Evolutionary conservation across 2,888 invertebrate genomes (phyloP), one percentile per base, ranked within the genome.

Genomic region (Timema cristinae): DNA sequence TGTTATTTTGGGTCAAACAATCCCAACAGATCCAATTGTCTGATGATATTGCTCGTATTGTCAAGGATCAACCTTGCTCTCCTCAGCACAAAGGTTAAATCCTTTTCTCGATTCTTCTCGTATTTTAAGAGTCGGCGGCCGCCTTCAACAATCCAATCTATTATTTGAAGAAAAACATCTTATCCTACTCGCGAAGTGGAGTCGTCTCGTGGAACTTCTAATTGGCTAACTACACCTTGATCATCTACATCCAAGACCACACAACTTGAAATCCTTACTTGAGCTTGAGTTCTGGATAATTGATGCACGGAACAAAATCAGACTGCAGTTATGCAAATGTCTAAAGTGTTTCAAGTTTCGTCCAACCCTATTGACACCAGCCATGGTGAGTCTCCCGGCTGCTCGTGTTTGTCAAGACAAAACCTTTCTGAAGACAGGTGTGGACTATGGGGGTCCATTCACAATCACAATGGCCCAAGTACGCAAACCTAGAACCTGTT

Each of bases 401-500:
- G n/a, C n/a, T n/a, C n/a, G n/a, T n/a, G n/a, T n/a, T n/a, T n/a
- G n/a, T n/a, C n/a, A n/a, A n/a, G n/a, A n/a, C n/a, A n/a, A n/a
- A n/a, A n/a, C n/a, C n/a, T n/a, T n/a, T n/a, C n/a, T n/a, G n/a
- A n/a, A n/a, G n/a, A n/a, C n/a, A n/a, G n/a, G n/a, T n/a, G n/a
- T n/a, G n/a, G n/a, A n/a, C n/a, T n/a, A n/a, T n/a, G n/a, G n/a
- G n/a, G n/a, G n/a, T n/a, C n/a, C n/a, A n/a, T n/a, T n/a, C n/a
- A n/a, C n/a, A n/a, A n/a, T n/a, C n/a, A n/a, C n/a, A n/a, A n/a
- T n/a, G n/a, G 70, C 73, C 50, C 67, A 68, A 10, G 68, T 73
- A 7, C 61, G 78, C 72, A 73, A 73, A 13, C 51, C 72, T 6
- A 72, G 73, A 50, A 51, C 69, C 32, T 73, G 73, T 5, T 79